Evolutionary conservation across 2,888 invertebrate species (phyloP), one percentile per base, ranked within the genome.

Genomic region (Odontocolon sp.): DNA sequence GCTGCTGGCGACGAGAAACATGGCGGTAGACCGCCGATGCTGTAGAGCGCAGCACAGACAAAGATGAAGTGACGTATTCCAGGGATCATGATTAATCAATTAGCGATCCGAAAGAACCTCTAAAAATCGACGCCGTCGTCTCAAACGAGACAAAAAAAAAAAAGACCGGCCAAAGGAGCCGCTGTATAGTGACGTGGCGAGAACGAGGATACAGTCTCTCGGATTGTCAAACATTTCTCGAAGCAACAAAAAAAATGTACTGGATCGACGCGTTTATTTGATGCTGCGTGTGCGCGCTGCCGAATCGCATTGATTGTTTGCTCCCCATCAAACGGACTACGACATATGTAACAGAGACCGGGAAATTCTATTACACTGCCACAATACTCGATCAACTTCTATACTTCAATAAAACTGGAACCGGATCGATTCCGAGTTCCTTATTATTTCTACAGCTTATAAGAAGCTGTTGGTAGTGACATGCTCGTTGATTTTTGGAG

Each of bases 11-110:
- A 33, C 9, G 56, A 31, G 16, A 33, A 68, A 67, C 40, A 68
- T 47, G 71, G 45, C 68, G 50, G 56, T 56, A 18, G 36, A 11
- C 16, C 23, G 6, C n/a, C 28, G 45, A 18, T 21, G 33, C 63
- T 33, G 66, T 59, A 59, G 33, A 72, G 16, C 36, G 47, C n/a
- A 61, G 50, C 31, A 11, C 6, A 36, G 69, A 64, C 38, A 6
- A 50, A 50, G 64, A 50, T 33, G 31, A 38, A 52, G 50, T 40
- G 56, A 66, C 54, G 57, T 76, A 77, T 77, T 76, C 74, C 79
- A 63, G 80, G 83, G 85, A 87, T 87, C 87, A 86, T 87, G 88
- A 89, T 88, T 89, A 88, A 89, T 89, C 89, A 89, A 90, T 89
- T 89, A 89, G 85, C 85, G 85, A 89, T 87, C 86, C 77, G 78